Conservation (phyloP, 1,140 invertebrate genomes). For the Lysiphlebus fabarum region DNA sequence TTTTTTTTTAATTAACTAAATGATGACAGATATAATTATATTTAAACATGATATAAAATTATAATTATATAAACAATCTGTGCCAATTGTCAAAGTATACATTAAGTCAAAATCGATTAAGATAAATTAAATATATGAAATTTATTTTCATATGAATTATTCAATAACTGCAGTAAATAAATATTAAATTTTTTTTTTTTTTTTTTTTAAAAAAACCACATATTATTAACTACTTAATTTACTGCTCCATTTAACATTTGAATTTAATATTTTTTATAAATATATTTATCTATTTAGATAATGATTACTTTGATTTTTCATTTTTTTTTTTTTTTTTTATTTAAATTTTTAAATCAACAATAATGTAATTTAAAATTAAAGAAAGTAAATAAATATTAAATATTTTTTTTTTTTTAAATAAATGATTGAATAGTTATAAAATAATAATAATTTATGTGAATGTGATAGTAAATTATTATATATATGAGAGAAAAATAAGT, state of each 20-base stretch:
- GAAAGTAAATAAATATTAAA: background rate
- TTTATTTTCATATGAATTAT: slow-evolving; percentile 20
- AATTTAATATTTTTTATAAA: slow-evolving; percentile 1
- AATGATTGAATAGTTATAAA: slow-evolving; percentile 3
- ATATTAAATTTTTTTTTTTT: slow-evolving; percentile 9
- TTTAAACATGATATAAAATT: no score
- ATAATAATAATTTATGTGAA: slow-evolving; percentile 21
- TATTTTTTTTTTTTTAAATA: background rate
- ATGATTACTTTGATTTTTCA: background rate
- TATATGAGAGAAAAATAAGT: slow-evolving; percentile 25
- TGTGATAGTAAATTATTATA: background rate
- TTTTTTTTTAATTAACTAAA: no score
- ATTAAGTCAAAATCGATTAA: background rate
- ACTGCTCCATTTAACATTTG: slow-evolving; percentile 23
- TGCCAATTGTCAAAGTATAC: background rate
- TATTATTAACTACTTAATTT: slow-evolving; percentile 7
- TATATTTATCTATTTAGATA: background rate
- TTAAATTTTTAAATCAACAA: background rate
- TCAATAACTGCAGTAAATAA: slow-evolving; percentile 20
- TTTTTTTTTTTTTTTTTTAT: background rate
- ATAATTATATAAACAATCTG: no score
- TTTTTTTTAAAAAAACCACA: no score
- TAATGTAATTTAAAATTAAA: background rate
- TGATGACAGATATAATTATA: no score
- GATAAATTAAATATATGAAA: no score